Percentiles rank a stretch among this genome's conserved stretches.
phyloP scores from a whole-genome alignment of 1,140 invertebrate genomes.

The Lineus longissimus region DNA sequence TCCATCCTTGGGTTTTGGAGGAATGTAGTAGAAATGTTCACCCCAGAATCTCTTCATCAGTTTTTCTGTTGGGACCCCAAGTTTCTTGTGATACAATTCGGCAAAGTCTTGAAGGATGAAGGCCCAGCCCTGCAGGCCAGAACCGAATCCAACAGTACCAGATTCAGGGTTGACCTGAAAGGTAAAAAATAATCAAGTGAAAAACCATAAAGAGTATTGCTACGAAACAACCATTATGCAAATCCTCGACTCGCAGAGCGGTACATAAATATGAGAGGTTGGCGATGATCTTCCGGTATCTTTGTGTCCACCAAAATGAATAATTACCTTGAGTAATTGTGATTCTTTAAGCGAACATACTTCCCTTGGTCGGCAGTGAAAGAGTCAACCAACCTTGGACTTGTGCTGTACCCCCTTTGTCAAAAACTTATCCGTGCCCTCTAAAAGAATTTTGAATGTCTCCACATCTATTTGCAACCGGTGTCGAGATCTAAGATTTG shows the following conservation, averaged over 20 bases:
- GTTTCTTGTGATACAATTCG: slow-evolving; percentile 98
- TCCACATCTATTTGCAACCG: no score
- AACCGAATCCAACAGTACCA: slow-evolving; percentile 98
- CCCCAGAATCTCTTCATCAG: slow-evolving; percentile 92
- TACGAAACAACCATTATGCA: background rate
- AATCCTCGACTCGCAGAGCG: background rate
- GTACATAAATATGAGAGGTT: no score
- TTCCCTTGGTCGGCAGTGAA: no score
- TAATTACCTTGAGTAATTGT: no score
- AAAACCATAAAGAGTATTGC: background rate
- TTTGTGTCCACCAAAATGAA: no score
- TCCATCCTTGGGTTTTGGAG: slow-evolving; percentile 19
- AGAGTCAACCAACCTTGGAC: no score
- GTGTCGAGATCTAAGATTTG: no score
- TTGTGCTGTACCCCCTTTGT: no score
- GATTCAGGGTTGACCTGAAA: slow-evolving; percentile 84
- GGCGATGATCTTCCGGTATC: no score
- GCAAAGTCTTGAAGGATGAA: slow-evolving; percentile 99
- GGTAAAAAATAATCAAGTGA: slow-evolving; percentile 10
- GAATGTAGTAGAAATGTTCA: slow-evolving; percentile 93
- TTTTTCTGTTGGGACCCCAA: slow-evolving; percentile 93
- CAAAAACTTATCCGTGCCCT: no score
- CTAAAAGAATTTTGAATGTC: no score
- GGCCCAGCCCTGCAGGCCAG: slow-evolving; percentile 98
- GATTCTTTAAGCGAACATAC: no score